phyloP scores from a whole-genome alignment of 2,797 vertebrate species.

The Arctocebus calabarensis region DNA sequence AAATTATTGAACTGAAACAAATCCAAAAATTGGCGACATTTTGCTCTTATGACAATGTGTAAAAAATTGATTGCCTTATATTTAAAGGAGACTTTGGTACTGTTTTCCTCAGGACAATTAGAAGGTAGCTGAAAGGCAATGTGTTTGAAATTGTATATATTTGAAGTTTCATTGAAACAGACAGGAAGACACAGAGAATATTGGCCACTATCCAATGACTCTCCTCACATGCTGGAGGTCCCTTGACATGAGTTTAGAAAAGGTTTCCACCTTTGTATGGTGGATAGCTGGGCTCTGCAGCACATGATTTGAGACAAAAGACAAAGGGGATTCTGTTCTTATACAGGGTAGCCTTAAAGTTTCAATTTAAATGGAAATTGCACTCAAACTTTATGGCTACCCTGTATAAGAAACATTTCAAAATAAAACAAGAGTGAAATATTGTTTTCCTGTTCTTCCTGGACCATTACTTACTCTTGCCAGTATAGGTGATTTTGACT shows the following conservation, averaged over 20 bases:
- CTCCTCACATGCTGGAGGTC: background rate
- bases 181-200: background rate
- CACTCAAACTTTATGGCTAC: no score
- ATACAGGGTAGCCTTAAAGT: background rate
- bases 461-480: slow-evolving; percentile 11
- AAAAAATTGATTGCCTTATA: background rate
- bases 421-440: slow-evolving; percentile 77
- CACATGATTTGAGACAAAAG: slow-evolving; percentile 33
- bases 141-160: background rate
- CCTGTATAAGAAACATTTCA: slow-evolving; percentile 65
- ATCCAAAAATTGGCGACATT: background rate
- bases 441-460: slow-evolving; percentile 53
- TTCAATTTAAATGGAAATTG: no score
- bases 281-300: background rate
- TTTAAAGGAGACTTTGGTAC: background rate
- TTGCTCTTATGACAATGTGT: background rate
- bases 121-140: background rate
- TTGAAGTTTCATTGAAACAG: background rate
- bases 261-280: slow-evolving; percentile 35
- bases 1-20: background rate
- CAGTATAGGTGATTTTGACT: slow-evolving; percentile 60
- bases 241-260: background rate
- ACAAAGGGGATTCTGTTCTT: slow-evolving; percentile 8
- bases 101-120: background rate
- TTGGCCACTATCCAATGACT: background rate